Percentiles rank a stretch among this genome's conserved stretches.
phyloP scores from a whole-genome alignment of 2,888 invertebrate species.

The Rhodophaea formosa region DNA sequence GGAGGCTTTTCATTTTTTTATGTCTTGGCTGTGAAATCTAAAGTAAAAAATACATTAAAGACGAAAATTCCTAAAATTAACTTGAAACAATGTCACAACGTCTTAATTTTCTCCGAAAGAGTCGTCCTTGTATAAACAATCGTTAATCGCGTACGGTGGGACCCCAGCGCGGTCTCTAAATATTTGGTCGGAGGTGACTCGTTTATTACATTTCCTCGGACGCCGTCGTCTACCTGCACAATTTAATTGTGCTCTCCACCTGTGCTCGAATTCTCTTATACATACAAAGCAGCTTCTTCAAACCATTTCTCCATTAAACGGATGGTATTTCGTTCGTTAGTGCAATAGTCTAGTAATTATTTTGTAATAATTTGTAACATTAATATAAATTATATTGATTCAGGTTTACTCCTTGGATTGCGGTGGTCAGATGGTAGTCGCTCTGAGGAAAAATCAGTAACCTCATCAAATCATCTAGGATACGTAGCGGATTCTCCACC shows the following conservation, averaged over 20 bases:
- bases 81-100: background rate
- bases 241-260: constrained; percentile 70
- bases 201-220: constrained; percentile 72
- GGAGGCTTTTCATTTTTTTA: background rate
- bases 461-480: too few species aligned
- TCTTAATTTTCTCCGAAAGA: constrained; percentile 1
- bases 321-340: constrained; percentile 28
- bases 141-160: constrained; percentile 35
- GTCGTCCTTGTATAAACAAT: constrained; percentile 17
- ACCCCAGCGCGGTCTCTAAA: constrained; percentile 53
- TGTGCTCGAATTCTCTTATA: constrained; percentile 53
- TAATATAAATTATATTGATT: too few species aligned
- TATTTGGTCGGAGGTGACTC: constrained; percentile 64
- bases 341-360: background rate
- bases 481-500: too few species aligned
- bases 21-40: background rate
- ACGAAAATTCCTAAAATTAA: background rate
- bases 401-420: too few species aligned
- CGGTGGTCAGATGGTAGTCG: too few species aligned
- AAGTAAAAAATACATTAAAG: background rate
- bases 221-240: constrained; percentile 55
- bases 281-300: constrained; percentile 39
- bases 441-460: too few species aligned
- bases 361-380: too few species aligned
- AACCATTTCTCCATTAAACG: constrained; percentile 37